Conservation (phyloP, 92 coral and sea anemone genomes). For the Epizoanthus scotinus region DNA sequence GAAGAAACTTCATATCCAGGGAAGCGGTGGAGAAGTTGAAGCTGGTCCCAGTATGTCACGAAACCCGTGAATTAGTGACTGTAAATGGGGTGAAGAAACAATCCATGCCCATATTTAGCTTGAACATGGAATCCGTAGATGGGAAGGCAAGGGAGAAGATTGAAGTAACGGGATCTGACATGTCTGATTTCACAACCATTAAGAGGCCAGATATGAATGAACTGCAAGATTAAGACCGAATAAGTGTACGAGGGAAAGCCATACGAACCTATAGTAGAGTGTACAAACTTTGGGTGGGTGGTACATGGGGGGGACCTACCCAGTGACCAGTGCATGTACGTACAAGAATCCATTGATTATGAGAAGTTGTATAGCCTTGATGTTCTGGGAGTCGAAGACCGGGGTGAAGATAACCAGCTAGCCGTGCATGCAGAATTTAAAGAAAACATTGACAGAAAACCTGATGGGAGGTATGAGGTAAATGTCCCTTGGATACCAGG, state of each 20-base stretch:
- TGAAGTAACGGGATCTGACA: constrained; percentile 39
- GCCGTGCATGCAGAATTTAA: no score
- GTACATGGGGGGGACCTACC: constrained; percentile 34
- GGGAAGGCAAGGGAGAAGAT: constrained; percentile 32
- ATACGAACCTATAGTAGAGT: constrained; percentile 52
- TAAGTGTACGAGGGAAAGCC: constrained; percentile 49
- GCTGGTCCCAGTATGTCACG: no score
- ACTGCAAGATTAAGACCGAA: constrained; percentile 50
- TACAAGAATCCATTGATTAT: constrained; percentile 43
- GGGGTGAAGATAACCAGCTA: no score
- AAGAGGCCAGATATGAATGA: constrained; percentile 48
- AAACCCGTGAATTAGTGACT: no score
- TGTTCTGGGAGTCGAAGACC: no score
- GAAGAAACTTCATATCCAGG: no score
- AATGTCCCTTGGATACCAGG: constrained; percentile 42
- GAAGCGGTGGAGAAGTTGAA: no score
- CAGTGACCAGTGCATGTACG: constrained; percentile 19
- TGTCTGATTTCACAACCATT: constrained; percentile 43
- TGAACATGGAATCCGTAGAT: no score
- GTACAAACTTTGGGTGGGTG: constrained; percentile 58
- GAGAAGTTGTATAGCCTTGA: constrained; percentile 46
- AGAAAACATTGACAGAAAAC: no score
- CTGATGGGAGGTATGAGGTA: no score
- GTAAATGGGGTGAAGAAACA: no score
- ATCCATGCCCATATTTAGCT: no score